phyloP scores from a whole-genome alignment of 2,888 invertebrate species.

The Torymus tubicola region DNA sequence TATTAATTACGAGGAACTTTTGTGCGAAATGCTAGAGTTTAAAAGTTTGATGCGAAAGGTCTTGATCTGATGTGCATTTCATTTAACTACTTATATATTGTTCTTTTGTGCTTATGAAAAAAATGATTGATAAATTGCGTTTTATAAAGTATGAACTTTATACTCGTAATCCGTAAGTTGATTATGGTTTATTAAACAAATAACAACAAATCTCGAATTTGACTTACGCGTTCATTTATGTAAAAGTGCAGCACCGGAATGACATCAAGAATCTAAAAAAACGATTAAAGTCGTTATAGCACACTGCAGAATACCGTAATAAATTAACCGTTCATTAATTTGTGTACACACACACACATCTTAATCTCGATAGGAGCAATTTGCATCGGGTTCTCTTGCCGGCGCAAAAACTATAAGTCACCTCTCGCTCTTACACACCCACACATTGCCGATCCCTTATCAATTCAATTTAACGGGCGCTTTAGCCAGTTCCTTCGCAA shows the following conservation, averaged over 20 bases:
- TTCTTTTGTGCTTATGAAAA: background rate
- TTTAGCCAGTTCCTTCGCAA: conserved; percentile 55
- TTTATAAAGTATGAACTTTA: too few species aligned
- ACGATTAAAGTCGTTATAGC: too few species aligned
- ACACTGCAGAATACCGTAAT: background rate
- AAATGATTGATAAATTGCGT: background rate
- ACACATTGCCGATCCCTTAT: conserved; percentile 42
- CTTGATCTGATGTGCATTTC: background rate
- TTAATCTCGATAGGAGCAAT: conserved; percentile 42
- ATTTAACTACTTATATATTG: background rate
- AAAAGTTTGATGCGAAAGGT: background rate
- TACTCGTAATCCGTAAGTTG: too few species aligned
- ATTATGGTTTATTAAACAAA: too few species aligned
- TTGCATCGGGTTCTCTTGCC: conserved; percentile 31
- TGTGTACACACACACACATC: conserved; percentile 16
- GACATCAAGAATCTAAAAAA: too few species aligned
- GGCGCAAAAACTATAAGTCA: conserved; percentile 45
- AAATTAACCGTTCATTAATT: conserved; percentile 47
- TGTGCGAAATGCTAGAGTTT: background rate
- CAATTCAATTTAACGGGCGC: conserved; percentile 57
- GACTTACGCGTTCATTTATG: too few species aligned
- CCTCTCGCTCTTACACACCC: conserved; percentile 4
- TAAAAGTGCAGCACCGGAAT: too few species aligned
- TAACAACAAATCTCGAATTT: too few species aligned
- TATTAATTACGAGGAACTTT: background rate